Evolutionary conservation across 2,797 vertebrate genomes (phyloP).

Genomic region (Todus mexicanus): DNA sequence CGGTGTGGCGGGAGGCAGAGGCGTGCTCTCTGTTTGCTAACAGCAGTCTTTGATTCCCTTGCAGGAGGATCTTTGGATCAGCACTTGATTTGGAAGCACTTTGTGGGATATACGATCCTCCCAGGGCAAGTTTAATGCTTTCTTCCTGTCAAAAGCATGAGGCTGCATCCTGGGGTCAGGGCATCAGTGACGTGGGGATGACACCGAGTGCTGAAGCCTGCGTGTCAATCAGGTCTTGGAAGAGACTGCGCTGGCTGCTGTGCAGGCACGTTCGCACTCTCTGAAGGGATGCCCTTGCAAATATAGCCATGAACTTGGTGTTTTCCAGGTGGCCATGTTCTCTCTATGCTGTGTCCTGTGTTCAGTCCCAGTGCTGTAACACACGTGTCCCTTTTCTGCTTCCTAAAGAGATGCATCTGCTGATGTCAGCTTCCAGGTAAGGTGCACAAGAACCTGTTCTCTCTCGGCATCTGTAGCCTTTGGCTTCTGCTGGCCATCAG

Average conservation of each 20-base stretch:
- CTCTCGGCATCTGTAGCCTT: background rate
- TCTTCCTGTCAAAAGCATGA: background rate
- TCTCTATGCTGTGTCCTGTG: background rate
- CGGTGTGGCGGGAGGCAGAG: background rate
- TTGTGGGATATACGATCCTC: background rate
- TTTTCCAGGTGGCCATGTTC: background rate
- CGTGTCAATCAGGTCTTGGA: background rate
- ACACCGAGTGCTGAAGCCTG: background rate
- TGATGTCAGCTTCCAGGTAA: slow-evolving; percentile 21
- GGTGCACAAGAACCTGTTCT: background rate
- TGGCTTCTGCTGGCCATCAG: background rate
- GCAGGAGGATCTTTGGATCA: background rate
- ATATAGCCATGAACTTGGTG: background rate
- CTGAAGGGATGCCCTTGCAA: background rate
- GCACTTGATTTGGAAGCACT: background rate
- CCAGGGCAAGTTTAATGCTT: background rate
- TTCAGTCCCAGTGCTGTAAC: background rate
- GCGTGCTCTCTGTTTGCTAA: background rate
- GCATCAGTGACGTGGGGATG: background rate
- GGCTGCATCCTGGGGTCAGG: background rate
- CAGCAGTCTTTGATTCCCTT: background rate
- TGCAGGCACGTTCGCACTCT: background rate
- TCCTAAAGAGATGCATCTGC: background rate
- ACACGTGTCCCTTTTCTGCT: background rate
- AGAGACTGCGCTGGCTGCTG: background rate